Base-by-base conservation (phyloP, 2,888 invertebrate genomes). In the Zootermopsis nevadensis region DNA sequence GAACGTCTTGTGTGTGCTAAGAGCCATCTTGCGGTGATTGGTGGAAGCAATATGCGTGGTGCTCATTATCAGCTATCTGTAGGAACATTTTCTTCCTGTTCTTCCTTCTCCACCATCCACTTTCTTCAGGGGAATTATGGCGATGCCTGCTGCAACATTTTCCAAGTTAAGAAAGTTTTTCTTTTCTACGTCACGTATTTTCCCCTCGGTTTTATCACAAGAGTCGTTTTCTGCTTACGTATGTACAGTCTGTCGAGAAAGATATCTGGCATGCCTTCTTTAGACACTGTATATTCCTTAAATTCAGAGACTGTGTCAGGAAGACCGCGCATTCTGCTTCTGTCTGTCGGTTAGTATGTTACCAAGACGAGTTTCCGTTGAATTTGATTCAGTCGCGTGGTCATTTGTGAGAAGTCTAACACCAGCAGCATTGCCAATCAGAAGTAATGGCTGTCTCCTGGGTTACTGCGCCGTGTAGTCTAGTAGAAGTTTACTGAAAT, bases 101-200 rank as follows among this genome's bases (percentile, higher is more conserved):
- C 82, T 82, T 55, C 38, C 60, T 35, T 15, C n/a, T 31, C 48
- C 30, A 10, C 77, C 55, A 55, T 72, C 81, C 77, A 76, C 83
- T 80, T 80, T 80, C 82, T 77, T 72, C 72, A 77, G 48, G 82
- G 48, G 77, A 82, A 82, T 82, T 82, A 82, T 77, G 77, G 77
- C 79, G 79, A 79, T 79, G 79, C 79, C 79, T 66, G 79, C 82
- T 82, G 82, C 77, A 82, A 82, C 82, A 82, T 82, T 82, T 77
- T 82, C 74, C 77, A 83, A 84, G 83, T 84, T 84, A 82, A 83
- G 83, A 83, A 84, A 84, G 83, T 84, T 84, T 84, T 84, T 80
- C 84, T 83, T 83, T 84, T 82, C 84, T 82, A 79, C 83, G 84
- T 84, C 84, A 84, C 84, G 84, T 84, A 84, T 84, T 84, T 84